Evolutionary conservation across 1,140 invertebrate genomes (phyloP).

Genomic region (Acromyrmex charruanus): DNA sequence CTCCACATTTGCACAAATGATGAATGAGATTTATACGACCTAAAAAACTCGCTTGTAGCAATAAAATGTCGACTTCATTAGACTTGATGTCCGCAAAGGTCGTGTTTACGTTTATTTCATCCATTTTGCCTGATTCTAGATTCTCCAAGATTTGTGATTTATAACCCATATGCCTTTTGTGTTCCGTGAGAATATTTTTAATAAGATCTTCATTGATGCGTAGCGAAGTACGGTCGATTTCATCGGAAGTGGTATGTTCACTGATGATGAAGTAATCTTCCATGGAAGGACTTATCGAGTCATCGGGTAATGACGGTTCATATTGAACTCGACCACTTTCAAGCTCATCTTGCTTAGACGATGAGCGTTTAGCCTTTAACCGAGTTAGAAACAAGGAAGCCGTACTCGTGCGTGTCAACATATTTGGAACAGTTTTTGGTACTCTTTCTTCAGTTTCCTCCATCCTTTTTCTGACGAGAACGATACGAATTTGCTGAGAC

Average conservation of each 20-base stretch:
- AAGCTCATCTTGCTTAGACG: constrained; percentile 51
- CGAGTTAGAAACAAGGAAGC: constrained; percentile 78
- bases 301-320: constrained; percentile 88
- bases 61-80: constrained; percentile 89
- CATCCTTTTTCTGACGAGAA: constrained; percentile 68
- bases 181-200: constrained; percentile 90
- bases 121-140: constrained; percentile 89
- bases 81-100: constrained; percentile 87
- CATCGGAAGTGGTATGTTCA: constrained; percentile 89
- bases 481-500: constrained; percentile 9
- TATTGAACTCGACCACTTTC: constrained; percentile 87
- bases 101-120: constrained; percentile 79
- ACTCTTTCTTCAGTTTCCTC: constrained; percentile 76
- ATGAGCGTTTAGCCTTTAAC: constrained; percentile 74
- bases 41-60: constrained; percentile 91
- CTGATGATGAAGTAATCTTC: constrained; percentile 91
- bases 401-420: constrained; percentile 74
- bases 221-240: constrained; percentile 85
- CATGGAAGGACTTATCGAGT: constrained; percentile 75
- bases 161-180: constrained; percentile 90
- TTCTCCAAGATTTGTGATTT: constrained; percentile 90
- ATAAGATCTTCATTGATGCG: constrained; percentile 92
- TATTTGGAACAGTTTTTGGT: constrained; percentile 43
- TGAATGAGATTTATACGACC: constrained; percentile 89
- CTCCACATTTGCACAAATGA: constrained; percentile 88